Evolutionary conservation across 1,140 invertebrate genomes (phyloP).

Genomic region (Lasioglossum albipes): DNA sequence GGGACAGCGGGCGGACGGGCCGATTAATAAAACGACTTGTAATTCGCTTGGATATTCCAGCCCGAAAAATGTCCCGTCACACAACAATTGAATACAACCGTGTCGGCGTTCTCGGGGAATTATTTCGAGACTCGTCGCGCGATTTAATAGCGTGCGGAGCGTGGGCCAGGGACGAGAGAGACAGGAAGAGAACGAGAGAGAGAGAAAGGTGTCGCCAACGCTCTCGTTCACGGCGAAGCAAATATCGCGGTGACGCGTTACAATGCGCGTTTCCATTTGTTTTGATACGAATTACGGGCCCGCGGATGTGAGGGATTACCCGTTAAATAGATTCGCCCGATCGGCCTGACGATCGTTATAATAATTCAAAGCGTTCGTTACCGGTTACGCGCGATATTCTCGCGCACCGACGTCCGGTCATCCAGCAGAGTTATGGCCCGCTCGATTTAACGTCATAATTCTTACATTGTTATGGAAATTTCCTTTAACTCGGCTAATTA

Average conservation of each 20-base stretch:
- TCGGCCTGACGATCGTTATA: slow-evolving; percentile 11
- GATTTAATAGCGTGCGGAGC: background rate
- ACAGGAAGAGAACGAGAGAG: too few relatives aligned
- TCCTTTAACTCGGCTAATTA: slow-evolving; percentile 39
- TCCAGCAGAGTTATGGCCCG: slow-evolving; percentile 21
- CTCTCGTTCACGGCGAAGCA: background rate
- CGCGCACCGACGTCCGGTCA: slow-evolving; percentile 4
- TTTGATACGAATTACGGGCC: slow-evolving; percentile 15
- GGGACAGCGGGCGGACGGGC: too few relatives aligned
- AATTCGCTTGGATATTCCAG: background rate
- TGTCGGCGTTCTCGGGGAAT: background rate
- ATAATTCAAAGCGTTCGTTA: slow-evolving; percentile 35
- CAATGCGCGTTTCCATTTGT: slow-evolving; percentile 17
- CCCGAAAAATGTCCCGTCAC: background rate
- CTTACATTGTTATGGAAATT: slow-evolving; percentile 47
- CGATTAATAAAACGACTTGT: background rate
- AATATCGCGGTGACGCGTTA: background rate
- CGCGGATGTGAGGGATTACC: slow-evolving; percentile 31
- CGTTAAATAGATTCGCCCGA: slow-evolving; percentile 35
- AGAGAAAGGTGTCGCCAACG: too few relatives aligned
- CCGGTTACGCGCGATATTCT: background rate
- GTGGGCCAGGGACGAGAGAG: background rate
- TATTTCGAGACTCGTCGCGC: background rate
- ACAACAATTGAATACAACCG: slow-evolving; percentile 8
- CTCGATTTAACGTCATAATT: slow-evolving; percentile 35